phyloP scores from a whole-genome alignment of 2,888 invertebrate species.

The Drosophila quinaria region DNA sequence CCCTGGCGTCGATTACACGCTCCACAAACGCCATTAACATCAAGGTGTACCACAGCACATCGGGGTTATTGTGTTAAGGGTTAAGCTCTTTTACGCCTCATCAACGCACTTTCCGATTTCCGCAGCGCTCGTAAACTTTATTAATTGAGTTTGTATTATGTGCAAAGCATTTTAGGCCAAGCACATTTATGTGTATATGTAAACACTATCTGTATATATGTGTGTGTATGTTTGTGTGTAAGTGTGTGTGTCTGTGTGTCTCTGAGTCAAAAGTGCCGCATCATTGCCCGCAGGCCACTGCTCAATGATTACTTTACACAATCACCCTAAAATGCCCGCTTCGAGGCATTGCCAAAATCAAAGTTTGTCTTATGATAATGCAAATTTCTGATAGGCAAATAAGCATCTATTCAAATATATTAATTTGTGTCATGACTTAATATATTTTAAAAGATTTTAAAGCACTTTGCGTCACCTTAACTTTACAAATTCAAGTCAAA shows the following conservation, averaged over 20 bases:
- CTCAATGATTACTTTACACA: constrained; percentile 55
- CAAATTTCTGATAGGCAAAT: constrained; percentile 47
- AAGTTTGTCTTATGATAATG: constrained; percentile 56
- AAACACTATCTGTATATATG: not conserved
- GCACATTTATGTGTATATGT: not conserved
- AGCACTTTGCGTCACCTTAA: constrained; percentile 4
- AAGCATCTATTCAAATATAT: constrained; percentile 9
- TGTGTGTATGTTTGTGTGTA: not conserved
- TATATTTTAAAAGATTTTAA: constrained; percentile 19
- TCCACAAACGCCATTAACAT: constrained; percentile 33
- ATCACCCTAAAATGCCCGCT: not conserved
- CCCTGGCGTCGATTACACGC: constrained; percentile 47
- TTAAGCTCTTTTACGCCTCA: constrained; percentile 71
- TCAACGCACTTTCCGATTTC: constrained; percentile 70
- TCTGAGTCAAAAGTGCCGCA: constrained; percentile 46
- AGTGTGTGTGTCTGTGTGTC: constrained; percentile 8
- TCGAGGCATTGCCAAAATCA: constrained; percentile 25
- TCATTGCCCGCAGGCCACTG: constrained; percentile 42
- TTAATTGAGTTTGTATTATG: constrained; percentile 73
- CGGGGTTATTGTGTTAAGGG: constrained; percentile 42
- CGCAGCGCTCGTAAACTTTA: constrained; percentile 71
- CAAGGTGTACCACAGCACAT: constrained; percentile 20
- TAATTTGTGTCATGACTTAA: constrained; percentile 32
- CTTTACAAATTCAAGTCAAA: constrained; percentile 6
- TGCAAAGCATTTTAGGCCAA: constrained; percentile 29